These are phyloP conservation scores for Psilanteris sp. DNA, from an alignment of 1,140 invertebrate genomes.

Conservation along the genomic window DNA sequence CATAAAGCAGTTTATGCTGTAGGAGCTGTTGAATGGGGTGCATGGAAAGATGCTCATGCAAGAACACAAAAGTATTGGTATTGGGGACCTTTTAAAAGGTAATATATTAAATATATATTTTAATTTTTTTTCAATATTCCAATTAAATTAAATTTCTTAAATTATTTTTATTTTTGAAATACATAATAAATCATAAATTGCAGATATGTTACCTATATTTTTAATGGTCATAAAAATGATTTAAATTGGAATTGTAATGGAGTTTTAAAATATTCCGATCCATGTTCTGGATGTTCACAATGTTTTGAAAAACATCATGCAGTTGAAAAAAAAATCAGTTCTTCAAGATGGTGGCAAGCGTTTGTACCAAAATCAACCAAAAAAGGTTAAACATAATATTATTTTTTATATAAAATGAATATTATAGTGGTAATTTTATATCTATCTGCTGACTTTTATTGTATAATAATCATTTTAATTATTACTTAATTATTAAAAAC, in stretches of 20 bases:
- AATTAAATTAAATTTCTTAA: constrained; percentile 1
- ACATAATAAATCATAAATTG: too few relatives aligned
- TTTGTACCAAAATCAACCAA: constrained; percentile 76
- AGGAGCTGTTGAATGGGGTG: constrained; percentile 89
- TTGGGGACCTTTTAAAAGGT: constrained; percentile 86
- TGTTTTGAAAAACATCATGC: constrained; percentile 80
- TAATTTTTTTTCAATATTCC: too few relatives aligned
- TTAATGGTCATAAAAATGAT: constrained; percentile 85
- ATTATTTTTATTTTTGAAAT: not conserved
- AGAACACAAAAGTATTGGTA: constrained; percentile 92
- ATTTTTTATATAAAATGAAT: not conserved
- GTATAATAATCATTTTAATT: too few relatives aligned
- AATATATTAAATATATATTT: too few relatives aligned
- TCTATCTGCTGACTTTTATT: too few relatives aligned
- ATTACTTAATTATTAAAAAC: too few relatives aligned
- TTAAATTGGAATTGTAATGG: constrained; percentile 85
- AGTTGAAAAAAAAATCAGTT: constrained; percentile 32
- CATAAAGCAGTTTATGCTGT: constrained; percentile 89
- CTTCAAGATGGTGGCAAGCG: constrained; percentile 80
- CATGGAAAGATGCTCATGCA: constrained; percentile 88
- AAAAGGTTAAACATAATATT: not conserved
- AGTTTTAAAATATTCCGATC: constrained; percentile 86
- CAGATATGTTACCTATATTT: constrained; percentile 75
- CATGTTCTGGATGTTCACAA: constrained; percentile 91
- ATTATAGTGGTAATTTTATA: too few relatives aligned